Evolutionary conservation across 2,888 invertebrate genomes (phyloP).

Genomic region (Ganaspis brasiliensis): DNA sequence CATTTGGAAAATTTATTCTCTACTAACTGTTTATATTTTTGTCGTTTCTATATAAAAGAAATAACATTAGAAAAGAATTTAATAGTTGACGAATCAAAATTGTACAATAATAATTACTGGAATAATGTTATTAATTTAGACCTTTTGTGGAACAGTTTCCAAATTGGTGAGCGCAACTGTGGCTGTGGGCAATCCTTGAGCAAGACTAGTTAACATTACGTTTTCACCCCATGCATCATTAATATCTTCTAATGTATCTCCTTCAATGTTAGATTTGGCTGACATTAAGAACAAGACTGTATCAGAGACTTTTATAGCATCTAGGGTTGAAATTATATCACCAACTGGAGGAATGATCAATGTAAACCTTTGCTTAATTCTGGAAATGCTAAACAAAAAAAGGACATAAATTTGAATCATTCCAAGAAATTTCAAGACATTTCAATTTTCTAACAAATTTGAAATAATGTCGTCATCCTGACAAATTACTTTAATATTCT

Average conservation of each 20-base stretch:
- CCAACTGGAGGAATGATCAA: slow-evolving; percentile 88
- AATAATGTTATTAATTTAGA: slow-evolving; percentile 55
- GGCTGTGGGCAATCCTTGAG: slow-evolving; percentile 92
- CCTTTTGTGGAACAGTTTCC: slow-evolving; percentile 87
- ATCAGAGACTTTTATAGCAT: slow-evolving; percentile 93
- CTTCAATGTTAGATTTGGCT: slow-evolving; percentile 81
- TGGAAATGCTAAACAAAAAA: slow-evolving; percentile 85
- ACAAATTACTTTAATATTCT: no score
- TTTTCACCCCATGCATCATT: slow-evolving; percentile 91
- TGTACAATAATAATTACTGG: background rate
- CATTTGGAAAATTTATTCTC: slow-evolving; percentile 86
- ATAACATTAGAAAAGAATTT: slow-evolving; percentile 33
- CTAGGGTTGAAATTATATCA: slow-evolving; percentile 88
- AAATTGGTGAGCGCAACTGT: slow-evolving; percentile 88
- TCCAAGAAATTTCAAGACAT: no score
- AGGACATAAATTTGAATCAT: no score
- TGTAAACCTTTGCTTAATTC: slow-evolving; percentile 94
- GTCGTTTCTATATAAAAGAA: slow-evolving; percentile 82
- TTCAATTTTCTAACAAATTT: no score
- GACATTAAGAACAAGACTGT: slow-evolving; percentile 91
- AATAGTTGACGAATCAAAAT: background rate
- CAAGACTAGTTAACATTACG: slow-evolving; percentile 88
- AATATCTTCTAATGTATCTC: slow-evolving; percentile 83
- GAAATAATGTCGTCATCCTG: no score
- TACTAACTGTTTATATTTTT: slow-evolving; percentile 86